Percentiles rank a stretch among this genome's conserved stretches.
Conservation (phyloP, 2,113 vertebrate species). For the Pao palembangensis region DNA sequence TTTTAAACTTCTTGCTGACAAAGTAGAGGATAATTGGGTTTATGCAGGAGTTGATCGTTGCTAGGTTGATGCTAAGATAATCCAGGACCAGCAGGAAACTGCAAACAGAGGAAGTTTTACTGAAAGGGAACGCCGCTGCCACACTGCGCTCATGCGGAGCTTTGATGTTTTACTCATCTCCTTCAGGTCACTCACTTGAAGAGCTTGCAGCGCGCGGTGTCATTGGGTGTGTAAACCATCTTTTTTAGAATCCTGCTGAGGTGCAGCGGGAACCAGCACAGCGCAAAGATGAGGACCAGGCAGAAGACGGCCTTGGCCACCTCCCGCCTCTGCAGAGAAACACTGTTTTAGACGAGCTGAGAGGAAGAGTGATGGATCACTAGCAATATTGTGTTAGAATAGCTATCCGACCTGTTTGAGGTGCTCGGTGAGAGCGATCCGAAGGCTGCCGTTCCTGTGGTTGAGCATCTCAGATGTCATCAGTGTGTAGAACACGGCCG, state of each 20-base stretch:
- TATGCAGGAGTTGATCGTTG: conserved; percentile 96
- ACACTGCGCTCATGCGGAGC: too few species aligned
- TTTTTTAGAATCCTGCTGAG: conserved; percentile 91
- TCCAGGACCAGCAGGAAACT: conserved; percentile 92
- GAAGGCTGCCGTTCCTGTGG: conserved; percentile 89
- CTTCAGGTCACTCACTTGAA: conserved; percentile 78
- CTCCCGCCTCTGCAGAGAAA: conserved; percentile 84
- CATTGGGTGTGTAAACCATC: conserved; percentile 74
- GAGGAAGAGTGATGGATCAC: neutral
- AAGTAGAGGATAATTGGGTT: conserved; percentile 98
- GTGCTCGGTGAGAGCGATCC: conserved; percentile 94
- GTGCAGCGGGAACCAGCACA: conserved; percentile 97
- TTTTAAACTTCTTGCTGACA: conserved; percentile 99
- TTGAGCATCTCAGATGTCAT: conserved; percentile 98
- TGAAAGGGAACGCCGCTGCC: too few species aligned
- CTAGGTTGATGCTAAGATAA: conserved; percentile 88
- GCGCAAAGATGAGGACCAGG: conserved; percentile 93
- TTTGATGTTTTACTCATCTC: too few species aligned
- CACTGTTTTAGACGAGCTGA: neutral
- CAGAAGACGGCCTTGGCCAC: conserved; percentile 98
- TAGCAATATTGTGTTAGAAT: too few species aligned
- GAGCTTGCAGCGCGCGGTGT: conserved; percentile 84
- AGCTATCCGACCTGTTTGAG: conserved; percentile 86
- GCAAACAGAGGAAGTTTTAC: conserved; percentile 31
- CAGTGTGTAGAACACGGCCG: conserved; percentile 89